A percentile compares a stretch with the other conserved stretches of the same genome.
These are phyloP conservation scores for Heliocidaris tuberculata DNA, from an alignment of 35 echinoderm and acorn worm genomes.

Conservation along the genomic window DNA sequence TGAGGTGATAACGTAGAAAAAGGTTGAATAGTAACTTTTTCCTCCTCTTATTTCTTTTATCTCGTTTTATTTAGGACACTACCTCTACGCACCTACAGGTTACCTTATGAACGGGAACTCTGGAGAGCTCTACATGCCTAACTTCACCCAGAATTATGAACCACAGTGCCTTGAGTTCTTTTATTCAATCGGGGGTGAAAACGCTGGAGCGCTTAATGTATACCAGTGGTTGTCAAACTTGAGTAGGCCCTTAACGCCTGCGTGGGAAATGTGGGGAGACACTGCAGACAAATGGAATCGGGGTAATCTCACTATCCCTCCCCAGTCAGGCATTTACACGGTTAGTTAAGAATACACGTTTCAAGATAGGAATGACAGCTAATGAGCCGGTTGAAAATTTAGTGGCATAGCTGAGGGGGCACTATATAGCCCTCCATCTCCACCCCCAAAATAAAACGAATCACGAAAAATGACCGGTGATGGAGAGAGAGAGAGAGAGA, in stretches of 20 bases:
- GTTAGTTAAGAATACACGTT: too few relatives aligned
- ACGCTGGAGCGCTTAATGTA: background rate
- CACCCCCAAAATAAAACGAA: too few relatives aligned
- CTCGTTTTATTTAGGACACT: background rate
- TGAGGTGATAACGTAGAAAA: too few relatives aligned
- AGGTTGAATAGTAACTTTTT: too few relatives aligned
- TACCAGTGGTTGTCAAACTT: background rate
- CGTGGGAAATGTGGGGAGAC: background rate
- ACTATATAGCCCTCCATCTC: too few relatives aligned
- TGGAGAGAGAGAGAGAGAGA: too few relatives aligned
- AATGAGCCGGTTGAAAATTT: too few relatives aligned
- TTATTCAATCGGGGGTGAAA: background rate
- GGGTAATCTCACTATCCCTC: background rate
- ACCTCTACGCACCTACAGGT: slow-evolving; percentile 17
- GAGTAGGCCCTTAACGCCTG: background rate
- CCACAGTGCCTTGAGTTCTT: background rate
- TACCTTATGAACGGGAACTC: background rate
- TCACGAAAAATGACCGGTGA: too few relatives aligned
- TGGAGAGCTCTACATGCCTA: background rate
- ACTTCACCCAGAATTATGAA: background rate
- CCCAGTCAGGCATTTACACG: background rate
- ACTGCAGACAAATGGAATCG: background rate
- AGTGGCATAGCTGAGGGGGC: too few relatives aligned
- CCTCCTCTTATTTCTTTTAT: too few relatives aligned
- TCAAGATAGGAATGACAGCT: too few relatives aligned